Conservation (phyloP, 2,888 invertebrate species). For the Ennomos quercinarius region DNA sequence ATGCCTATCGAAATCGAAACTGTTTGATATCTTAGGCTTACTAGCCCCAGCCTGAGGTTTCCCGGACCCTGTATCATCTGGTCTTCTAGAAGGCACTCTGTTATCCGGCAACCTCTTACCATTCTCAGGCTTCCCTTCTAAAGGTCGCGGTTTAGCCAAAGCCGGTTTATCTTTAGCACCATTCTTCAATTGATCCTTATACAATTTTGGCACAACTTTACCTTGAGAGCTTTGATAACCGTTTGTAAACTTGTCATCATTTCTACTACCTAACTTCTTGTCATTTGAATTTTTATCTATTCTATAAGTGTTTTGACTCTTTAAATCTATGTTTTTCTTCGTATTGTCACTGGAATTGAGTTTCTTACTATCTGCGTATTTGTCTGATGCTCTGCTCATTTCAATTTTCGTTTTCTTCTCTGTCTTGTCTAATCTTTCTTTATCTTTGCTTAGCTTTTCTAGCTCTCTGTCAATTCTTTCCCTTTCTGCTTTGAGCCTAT, state of each 20-base stretch:
- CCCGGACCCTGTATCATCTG: slow-evolving; percentile 57
- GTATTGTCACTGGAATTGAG: slow-evolving; percentile 56
- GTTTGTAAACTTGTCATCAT: slow-evolving; percentile 60
- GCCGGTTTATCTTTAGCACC: slow-evolving; percentile 57
- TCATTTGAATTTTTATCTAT: slow-evolving; percentile 80
- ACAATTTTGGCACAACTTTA: slow-evolving; percentile 63
- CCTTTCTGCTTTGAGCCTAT: slow-evolving; percentile 72
- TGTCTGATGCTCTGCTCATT: slow-evolving; percentile 50
- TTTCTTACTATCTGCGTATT: slow-evolving; percentile 62
- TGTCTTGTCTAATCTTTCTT: slow-evolving; percentile 72
- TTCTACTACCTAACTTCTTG: slow-evolving; percentile 58
- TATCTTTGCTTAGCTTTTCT: slow-evolving; percentile 69
- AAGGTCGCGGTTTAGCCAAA: slow-evolving; percentile 53
- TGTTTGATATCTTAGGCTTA: slow-evolving; percentile 60
- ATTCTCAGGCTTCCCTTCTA: slow-evolving; percentile 34
- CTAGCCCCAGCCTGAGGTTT: slow-evolving; percentile 59
- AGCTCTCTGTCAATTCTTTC: slow-evolving; percentile 77
- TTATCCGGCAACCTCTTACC: slow-evolving; percentile 54
- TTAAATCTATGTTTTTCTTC: slow-evolving; percentile 77
- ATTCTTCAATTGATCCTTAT: slow-evolving; percentile 55
- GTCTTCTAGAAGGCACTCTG: slow-evolving; percentile 53
- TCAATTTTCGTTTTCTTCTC: slow-evolving; percentile 63
- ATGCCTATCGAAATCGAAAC: slow-evolving; percentile 79
- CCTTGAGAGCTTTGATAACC: slow-evolving; percentile 64
- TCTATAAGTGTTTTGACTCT: slow-evolving; percentile 79